Percentiles rank a stretch among this genome's conserved stretches.
Evolutionary conservation across 1,140 invertebrate genomes (phyloP).

Genomic region (Brachystomella parvula): DNA sequence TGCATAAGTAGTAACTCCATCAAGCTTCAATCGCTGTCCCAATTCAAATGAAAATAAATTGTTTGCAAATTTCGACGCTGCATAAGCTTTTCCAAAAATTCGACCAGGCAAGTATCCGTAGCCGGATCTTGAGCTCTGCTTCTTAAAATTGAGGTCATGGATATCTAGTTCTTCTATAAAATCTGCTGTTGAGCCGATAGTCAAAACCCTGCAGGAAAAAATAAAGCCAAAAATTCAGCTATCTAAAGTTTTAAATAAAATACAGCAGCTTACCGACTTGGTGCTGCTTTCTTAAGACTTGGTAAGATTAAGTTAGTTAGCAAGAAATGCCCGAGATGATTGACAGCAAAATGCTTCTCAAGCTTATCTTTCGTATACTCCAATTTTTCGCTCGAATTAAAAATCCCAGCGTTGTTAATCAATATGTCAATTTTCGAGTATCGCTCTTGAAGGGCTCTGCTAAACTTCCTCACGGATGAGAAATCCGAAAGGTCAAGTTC

Average conservation of each 20-base stretch:
- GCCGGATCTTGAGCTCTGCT: not conserved
- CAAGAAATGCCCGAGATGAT: constrained; percentile 19
- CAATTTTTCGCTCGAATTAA: not conserved
- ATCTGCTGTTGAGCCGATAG: not conserved
- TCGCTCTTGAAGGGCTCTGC: not conserved
- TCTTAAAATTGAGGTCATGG: not conserved
- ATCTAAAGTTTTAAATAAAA: not conserved
- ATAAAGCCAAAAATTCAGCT: not conserved
- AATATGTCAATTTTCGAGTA: constrained; percentile 11
- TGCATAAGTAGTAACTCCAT: constrained; percentile 7
- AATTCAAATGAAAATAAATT: constrained; percentile 5
- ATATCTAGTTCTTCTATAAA: constrained; percentile 11
- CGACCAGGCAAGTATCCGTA: not conserved
- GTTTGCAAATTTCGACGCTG: constrained; percentile 10
- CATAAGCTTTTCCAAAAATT: constrained; percentile 11
- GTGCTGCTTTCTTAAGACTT: constrained; percentile 3
- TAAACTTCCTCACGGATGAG: constrained; percentile 1
- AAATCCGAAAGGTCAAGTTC: constrained; percentile 11
- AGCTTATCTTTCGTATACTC: constrained; percentile 1
- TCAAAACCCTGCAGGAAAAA: constrained; percentile 9
- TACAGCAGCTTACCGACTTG: not conserved
- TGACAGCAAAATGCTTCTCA: constrained; percentile 15
- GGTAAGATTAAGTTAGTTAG: constrained; percentile 15
- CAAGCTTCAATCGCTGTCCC: not conserved
- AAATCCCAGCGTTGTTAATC: constrained; percentile 15